Evolutionary conservation across 2,888 invertebrate genomes (phyloP).

Genomic region (Leptinotarsa peninsularis): DNA sequence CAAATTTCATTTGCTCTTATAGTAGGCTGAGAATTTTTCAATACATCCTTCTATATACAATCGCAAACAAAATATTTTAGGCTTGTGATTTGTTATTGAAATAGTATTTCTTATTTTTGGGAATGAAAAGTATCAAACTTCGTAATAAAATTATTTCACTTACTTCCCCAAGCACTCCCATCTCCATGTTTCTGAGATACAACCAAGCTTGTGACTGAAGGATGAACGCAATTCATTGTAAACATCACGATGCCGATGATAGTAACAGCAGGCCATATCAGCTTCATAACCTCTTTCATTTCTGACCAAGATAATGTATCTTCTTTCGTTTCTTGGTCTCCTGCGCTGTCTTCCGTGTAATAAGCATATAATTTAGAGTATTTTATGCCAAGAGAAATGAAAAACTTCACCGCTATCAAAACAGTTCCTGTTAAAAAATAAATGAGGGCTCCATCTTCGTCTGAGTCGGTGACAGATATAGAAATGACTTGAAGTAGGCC

Average conservation of each 20-base stretch:
- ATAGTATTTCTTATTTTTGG: too few species aligned
- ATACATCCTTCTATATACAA: too few species aligned
- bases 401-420: neutral
- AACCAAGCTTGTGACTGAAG: conserved; percentile 10
- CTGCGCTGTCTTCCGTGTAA: neutral
- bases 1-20: too few species aligned
- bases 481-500: neutral
- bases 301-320: conserved; percentile 3
- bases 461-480: conserved; percentile 7
- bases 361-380: neutral
- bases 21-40: too few species aligned
- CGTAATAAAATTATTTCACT: neutral
- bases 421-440: neutral
- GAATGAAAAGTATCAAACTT: too few species aligned
- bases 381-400: neutral
- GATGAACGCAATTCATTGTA: neutral
- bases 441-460: neutral
- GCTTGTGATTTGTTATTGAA: too few species aligned
- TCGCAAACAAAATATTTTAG: too few species aligned
- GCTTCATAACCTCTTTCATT: conserved; percentile 1
- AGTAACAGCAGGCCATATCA: neutral
- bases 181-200: neutral
- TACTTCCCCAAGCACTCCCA: conserved; percentile 4
- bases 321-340: neutral
- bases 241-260: neutral